Evolutionary conservation across 2,113 vertebrate genomes (phyloP).

Genomic region (Vulpes vulpes): DNA sequence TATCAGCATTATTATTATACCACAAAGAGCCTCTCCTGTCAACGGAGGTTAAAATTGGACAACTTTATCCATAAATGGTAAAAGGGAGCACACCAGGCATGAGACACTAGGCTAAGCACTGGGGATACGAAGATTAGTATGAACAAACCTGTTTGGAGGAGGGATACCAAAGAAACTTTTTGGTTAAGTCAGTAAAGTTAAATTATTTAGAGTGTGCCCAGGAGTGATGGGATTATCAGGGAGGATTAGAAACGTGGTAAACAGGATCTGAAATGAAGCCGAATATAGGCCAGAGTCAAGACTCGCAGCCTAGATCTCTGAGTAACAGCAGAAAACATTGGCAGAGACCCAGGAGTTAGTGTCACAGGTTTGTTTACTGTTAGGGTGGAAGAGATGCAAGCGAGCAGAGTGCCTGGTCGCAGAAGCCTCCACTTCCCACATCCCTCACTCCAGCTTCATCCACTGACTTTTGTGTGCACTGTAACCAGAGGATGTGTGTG

Average conservation of each 20-base stretch:
- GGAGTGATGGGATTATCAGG: background rate
- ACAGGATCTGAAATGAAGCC: background rate
- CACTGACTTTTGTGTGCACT: background rate
- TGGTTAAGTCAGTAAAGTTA: background rate
- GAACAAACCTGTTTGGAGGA: background rate
- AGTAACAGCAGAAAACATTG: background rate
- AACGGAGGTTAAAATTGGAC: background rate
- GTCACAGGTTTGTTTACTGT: background rate
- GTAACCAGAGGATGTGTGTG: background rate
- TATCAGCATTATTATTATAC: background rate
- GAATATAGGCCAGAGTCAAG: background rate
- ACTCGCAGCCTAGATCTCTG: background rate
- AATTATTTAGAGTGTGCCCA: background rate
- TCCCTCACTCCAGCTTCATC: background rate
- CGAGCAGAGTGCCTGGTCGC: background rate
- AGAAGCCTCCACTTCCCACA: background rate
- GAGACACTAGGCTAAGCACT: background rate
- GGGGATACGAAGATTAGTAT: background rate
- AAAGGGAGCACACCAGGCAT: background rate
- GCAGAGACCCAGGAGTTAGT: background rate
- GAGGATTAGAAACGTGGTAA: background rate
- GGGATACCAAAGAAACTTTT: background rate
- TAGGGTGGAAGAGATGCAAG: background rate
- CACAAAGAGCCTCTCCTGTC: slow-evolving; percentile 12
- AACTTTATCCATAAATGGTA: background rate